Percentiles rank a stretch among this genome's conserved stretches.
These are phyloP conservation scores for Agrochola litura DNA, from an alignment of 2,888 invertebrate species.

Conservation along the genomic window DNA sequence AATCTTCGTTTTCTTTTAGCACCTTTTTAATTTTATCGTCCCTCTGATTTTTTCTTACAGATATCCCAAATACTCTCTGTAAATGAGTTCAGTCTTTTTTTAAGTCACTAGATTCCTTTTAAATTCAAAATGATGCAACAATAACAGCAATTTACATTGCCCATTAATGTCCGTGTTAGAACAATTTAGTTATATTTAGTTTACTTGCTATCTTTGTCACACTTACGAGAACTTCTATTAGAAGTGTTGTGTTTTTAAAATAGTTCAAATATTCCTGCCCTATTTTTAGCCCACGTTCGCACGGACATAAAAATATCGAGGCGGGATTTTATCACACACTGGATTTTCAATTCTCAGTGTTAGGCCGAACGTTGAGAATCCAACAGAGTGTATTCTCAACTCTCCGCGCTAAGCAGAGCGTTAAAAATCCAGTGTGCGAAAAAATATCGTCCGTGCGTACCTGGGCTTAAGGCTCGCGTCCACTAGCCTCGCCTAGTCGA, in stretches of 20 bases:
- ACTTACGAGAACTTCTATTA: background rate
- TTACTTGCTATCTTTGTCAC: background rate
- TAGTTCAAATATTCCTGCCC: background rate
- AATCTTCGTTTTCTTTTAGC: conserved; percentile 77
- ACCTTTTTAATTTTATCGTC: conserved; percentile 79
- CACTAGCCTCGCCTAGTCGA: too few relatives aligned
- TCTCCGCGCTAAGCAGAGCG: too few relatives aligned
- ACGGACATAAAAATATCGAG: too few relatives aligned
- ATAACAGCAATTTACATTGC: background rate
- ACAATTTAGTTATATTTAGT: background rate
- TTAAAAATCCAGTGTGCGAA: too few relatives aligned
- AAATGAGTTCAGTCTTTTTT: conserved; percentile 57
- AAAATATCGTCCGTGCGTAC: too few relatives aligned
- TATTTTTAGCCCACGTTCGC: background rate
- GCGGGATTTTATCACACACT: too few relatives aligned
- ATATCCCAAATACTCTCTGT: conserved; percentile 86
- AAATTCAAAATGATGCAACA: conserved; percentile 4
- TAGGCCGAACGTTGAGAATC: too few relatives aligned
- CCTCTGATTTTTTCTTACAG: conserved; percentile 76
- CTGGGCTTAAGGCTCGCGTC: too few relatives aligned
- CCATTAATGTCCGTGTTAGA: background rate
- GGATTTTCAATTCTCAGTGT: too few relatives aligned
- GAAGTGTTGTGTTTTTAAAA: background rate
- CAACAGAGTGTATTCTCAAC: too few relatives aligned
- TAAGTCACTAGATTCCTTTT: conserved; percentile 22